These are phyloP conservation scores for Notoglanidium macrostoma DNA, from an alignment of 2,797 vertebrate genomes.

Conservation along the genomic window DNA sequence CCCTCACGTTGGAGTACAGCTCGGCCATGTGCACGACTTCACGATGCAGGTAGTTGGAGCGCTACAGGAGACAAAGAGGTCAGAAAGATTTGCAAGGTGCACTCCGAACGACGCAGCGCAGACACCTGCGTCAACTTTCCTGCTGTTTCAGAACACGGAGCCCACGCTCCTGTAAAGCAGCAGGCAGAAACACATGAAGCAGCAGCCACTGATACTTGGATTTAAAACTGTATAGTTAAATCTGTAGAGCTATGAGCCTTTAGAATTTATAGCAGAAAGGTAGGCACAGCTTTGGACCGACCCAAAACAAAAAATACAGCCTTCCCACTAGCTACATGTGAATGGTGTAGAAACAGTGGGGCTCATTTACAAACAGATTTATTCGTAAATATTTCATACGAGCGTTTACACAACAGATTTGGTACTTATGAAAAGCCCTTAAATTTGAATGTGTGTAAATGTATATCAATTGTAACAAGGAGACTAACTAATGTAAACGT, in stretches of 20 bases:
- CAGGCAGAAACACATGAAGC: background rate
- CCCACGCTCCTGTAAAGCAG: background rate
- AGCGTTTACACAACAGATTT: background rate
- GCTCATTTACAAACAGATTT: background rate
- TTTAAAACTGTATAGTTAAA: background rate
- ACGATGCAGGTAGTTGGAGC: slow-evolving; percentile 89
- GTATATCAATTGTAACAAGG: background rate
- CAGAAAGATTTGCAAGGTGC: background rate
- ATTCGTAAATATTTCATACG: background rate
- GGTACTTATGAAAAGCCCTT: background rate
- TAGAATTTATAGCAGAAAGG: background rate
- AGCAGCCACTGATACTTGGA: background rate
- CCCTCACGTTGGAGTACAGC: slow-evolving; percentile 87
- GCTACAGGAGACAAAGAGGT: slow-evolving; percentile 71
- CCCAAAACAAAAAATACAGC: background rate
- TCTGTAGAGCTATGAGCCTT: background rate
- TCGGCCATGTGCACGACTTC: slow-evolving; percentile 84
- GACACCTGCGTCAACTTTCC: background rate
- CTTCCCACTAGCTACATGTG: background rate
- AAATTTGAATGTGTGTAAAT: background rate
- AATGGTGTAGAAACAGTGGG: background rate
- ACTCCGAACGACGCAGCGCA: background rate
- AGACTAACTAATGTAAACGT: background rate
- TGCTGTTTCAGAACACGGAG: background rate
- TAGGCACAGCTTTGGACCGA: background rate